phyloP scores from a whole-genome alignment of 2,797 vertebrate species.

The Arctocebus calabarensis region DNA sequence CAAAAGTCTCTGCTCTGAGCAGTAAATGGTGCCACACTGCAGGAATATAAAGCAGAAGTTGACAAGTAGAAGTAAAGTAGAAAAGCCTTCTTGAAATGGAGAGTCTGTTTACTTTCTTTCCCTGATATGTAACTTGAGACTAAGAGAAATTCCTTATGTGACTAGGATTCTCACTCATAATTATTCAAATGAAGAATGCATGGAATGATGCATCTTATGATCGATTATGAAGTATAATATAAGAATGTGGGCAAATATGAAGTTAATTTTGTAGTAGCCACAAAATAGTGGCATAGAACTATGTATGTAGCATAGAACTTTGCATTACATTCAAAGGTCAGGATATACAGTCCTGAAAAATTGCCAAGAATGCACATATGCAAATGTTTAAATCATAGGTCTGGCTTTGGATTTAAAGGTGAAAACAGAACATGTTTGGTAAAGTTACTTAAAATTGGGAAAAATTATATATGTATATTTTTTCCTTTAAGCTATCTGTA shows the following conservation, averaged over 20 bases:
- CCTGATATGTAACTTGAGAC: background rate
- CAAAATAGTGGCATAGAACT: background rate
- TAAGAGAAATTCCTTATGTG: background rate
- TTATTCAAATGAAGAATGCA: background rate
- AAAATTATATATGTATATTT: background rate
- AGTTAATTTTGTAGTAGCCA: background rate
- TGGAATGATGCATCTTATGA: background rate
- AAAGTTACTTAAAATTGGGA: slow-evolving; percentile 45
- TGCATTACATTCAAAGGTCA: background rate
- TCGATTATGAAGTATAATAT: background rate
- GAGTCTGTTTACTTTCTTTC: background rate
- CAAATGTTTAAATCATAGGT: background rate
- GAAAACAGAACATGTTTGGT: background rate
- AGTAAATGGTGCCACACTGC: background rate
- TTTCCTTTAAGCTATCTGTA: slow-evolving; percentile 40
- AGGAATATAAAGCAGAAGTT: slow-evolving; percentile 32
- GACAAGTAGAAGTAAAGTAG: background rate
- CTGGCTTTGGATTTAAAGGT: background rate
- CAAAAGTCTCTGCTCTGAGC: background rate
- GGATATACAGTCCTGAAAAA: background rate
- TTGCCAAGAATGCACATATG: background rate
- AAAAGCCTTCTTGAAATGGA: background rate
- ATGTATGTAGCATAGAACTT: background rate
- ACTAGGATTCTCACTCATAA: background rate
- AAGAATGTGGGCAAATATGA: background rate